Evolutionary conservation across 2,888 invertebrate species (phyloP), one percentile per base, ranked within the genome.

Genomic region (Ferdinandea cuprea): DNA sequence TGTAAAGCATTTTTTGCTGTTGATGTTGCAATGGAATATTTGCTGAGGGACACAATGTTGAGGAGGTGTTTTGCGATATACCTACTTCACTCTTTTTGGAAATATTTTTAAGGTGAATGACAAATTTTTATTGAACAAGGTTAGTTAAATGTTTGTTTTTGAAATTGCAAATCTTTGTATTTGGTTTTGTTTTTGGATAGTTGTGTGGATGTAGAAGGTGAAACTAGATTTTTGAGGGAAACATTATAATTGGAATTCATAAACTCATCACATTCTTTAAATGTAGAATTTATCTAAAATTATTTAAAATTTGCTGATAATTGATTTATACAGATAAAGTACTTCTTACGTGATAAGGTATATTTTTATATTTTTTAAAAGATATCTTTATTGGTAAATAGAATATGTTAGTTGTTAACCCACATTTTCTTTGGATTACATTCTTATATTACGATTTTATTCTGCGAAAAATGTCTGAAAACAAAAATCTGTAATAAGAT

Each of bases 111-210:
- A 69, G 59, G 59, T 69, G 30, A 32, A 54, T 76, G 69, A 61
- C 37, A 54, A 35, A 37, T n/a, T 61, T 61, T 50, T 19, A 54
- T 52, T 32, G 25, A 15, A 17, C 76, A 59, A 76, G 69, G 69
- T 37, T 61, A 19, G 6, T 8, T 8, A 11, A 42, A 54, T 42
- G 11, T 44, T 19, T 44, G 9, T 44, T 19, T 3, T 44, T 19
- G 6, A 19, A 44, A 9, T 17, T 44, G 3, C 19, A 11, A 3
- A 21, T 44, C 4, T 21, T 44, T 11, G 9, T 44, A 3, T 44
- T 19, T 1, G 17, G n/a, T 19, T 44, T 44, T 19, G 6, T 13
- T 42, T 48, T 48, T 28, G 8, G 13, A 21, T 48, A 9, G 44
- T 46, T 21, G 17, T 44, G 37, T 44, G 44, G 44, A 17, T 44